Evolutionary conservation across 2,113 vertebrate genomes (phyloP).

Genomic region (Zosterops lateralis): DNA sequence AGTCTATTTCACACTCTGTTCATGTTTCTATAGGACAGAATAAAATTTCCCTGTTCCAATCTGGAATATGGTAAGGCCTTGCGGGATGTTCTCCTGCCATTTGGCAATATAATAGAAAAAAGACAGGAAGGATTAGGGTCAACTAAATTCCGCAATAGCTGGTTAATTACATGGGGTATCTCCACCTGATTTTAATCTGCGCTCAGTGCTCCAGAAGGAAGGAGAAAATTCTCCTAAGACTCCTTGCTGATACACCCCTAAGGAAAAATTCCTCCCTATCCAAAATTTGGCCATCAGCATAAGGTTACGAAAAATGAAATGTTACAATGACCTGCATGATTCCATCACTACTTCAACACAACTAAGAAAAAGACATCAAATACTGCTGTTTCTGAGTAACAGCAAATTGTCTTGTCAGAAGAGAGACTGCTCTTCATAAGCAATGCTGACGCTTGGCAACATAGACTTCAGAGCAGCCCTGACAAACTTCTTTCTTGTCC

Average conservation of each 20-base stretch:
- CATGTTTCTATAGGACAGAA: constrained; percentile 31
- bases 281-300: neutral
- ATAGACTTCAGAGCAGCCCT: neutral
- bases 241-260: neutral
- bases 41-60: constrained; percentile 44
- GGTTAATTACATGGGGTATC: neutral
- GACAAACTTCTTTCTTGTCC: neutral
- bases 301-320: constrained; percentile 36
- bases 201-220: neutral
- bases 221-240: neutral
- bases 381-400: neutral
- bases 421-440: neutral
- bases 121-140: neutral
- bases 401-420: constrained; percentile 11
- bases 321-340: neutral
- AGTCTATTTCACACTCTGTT: constrained; percentile 20
- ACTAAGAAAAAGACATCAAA: neutral
- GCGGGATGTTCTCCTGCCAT: neutral
- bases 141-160: neutral
- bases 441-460: neutral
- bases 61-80: constrained; percentile 29
- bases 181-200: neutral
- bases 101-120: constrained; percentile 22
- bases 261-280: neutral
- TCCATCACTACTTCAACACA: neutral